phyloP scores from a whole-genome alignment of 2,888 invertebrate genomes.

The Entomobrya proxima region DNA sequence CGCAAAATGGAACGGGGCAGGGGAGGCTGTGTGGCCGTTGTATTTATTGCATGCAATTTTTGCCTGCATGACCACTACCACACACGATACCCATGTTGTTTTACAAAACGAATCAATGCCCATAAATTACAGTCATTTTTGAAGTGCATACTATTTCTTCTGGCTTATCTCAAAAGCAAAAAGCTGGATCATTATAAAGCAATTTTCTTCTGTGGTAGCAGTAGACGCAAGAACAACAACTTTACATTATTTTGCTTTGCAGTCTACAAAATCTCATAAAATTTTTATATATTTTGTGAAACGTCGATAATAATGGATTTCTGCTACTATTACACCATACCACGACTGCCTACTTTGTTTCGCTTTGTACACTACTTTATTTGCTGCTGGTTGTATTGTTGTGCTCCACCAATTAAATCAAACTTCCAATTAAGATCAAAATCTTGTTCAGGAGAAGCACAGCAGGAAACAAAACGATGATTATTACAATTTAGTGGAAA shows the following conservation, averaged over 20 bases:
- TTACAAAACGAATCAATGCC: conserved; percentile 25
- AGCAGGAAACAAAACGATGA: conserved; percentile 55
- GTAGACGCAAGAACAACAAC: neutral
- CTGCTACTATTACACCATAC: neutral
- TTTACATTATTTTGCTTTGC: too few species aligned
- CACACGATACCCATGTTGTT: conserved; percentile 14
- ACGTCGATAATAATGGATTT: neutral
- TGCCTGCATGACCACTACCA: neutral
- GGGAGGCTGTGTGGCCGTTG: too few species aligned
- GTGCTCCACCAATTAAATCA: conserved; percentile 53
- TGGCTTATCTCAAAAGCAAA: neutral
- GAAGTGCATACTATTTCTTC: neutral
- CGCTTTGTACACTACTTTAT: neutral
- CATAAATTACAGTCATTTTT: conserved; percentile 39
- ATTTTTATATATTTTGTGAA: neutral
- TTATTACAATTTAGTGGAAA: conserved; percentile 34
- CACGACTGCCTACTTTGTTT: too few species aligned
- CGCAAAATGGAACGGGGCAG: neutral
- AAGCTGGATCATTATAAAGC: conserved; percentile 51
- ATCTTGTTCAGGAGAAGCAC: conserved; percentile 44
- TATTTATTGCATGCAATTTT: neutral
- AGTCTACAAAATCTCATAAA: conserved; percentile 21
- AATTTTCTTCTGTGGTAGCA: conserved; percentile 32
- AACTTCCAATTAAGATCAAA: conserved; percentile 61
- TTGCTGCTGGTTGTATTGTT: conserved; percentile 8